Conservation (phyloP, 2,797 vertebrate species). For the Periparus ater region DNA sequence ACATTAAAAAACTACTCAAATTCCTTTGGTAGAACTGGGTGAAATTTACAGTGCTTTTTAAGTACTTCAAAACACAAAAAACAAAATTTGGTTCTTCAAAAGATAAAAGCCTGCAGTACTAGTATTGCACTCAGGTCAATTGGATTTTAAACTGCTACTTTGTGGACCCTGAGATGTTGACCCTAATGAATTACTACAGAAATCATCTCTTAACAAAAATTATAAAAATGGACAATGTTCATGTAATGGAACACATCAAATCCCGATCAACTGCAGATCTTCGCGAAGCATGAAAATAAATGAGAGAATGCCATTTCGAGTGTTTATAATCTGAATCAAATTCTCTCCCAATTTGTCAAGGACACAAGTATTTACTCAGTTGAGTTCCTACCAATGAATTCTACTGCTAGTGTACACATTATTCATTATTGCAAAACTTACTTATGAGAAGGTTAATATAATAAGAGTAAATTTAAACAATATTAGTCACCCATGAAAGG, state of each 20-base stretch:
- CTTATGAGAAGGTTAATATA: neutral
- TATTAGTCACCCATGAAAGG: neutral
- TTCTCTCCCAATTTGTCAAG: neutral
- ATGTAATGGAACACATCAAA: neutral
- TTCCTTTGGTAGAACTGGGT: slow-evolving; percentile 18
- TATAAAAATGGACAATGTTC: neutral
- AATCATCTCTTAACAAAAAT: neutral
- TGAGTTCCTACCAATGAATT: neutral
- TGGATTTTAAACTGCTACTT: neutral
- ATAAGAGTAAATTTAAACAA: neutral
- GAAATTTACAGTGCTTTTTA: neutral
- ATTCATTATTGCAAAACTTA: neutral
- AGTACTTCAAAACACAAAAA: neutral
- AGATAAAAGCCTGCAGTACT: neutral
- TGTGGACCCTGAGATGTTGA: slow-evolving; percentile 20
- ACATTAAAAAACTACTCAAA: neutral
- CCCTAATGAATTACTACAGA: neutral
- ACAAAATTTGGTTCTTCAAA: neutral
- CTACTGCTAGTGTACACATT: neutral
- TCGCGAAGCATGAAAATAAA: neutral
- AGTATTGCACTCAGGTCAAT: neutral
- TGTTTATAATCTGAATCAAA: neutral
- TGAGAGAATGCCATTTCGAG: neutral
- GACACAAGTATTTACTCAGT: neutral
- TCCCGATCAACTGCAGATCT: neutral